Conservation (phyloP, 2,797 vertebrate genomes). For the Pempheris klunzingeri region DNA sequence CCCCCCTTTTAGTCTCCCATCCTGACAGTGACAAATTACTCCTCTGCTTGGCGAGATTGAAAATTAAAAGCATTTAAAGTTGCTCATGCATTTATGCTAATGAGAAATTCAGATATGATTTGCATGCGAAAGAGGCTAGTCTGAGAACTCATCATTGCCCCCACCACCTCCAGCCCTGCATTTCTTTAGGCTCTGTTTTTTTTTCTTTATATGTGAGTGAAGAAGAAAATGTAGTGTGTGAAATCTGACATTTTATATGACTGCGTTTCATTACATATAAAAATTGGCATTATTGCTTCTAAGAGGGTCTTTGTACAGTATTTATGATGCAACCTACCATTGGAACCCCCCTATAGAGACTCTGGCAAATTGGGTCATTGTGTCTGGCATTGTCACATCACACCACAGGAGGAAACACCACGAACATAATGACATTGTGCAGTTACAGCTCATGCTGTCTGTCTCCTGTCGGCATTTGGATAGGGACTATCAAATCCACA, state of each 20-base stretch:
- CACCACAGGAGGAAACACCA: conserved; percentile 71
- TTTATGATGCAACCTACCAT: conserved; percentile 67
- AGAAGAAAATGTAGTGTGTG: conserved; percentile 65
- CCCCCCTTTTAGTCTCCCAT: conserved; percentile 94
- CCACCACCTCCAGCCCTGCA: conserved; percentile 69
- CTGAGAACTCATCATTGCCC: conserved; percentile 92
- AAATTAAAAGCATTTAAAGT: conserved; percentile 99
- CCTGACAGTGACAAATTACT: conserved; percentile 99
- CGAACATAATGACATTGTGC: conserved; percentile 67
- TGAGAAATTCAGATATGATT: conserved; percentile 99
- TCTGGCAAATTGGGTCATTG: conserved; percentile 82
- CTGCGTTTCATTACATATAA: conserved; percentile 60
- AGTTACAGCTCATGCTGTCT: conserved; percentile 58
- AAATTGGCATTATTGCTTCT: conserved; percentile 54
- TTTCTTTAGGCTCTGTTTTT: conserved; percentile 82
- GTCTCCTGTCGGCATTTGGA: conserved; percentile 44
- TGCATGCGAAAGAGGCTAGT: conserved; percentile 99
- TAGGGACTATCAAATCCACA: conserved; percentile 35
- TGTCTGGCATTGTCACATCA: conserved; percentile 78
- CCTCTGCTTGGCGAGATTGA: conserved; percentile 99
- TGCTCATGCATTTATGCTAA: conserved; percentile 99
- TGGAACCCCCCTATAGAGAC: conserved; percentile 62
- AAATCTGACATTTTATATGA: conserved; percentile 66
- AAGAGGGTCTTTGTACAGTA: conserved; percentile 64
- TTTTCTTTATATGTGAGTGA: conserved; percentile 69